Evolutionary conservation across 2,113 vertebrate genomes (phyloP), one percentile per base, ranked within the genome.

Genomic region (Casuarius casuarius): DNA sequence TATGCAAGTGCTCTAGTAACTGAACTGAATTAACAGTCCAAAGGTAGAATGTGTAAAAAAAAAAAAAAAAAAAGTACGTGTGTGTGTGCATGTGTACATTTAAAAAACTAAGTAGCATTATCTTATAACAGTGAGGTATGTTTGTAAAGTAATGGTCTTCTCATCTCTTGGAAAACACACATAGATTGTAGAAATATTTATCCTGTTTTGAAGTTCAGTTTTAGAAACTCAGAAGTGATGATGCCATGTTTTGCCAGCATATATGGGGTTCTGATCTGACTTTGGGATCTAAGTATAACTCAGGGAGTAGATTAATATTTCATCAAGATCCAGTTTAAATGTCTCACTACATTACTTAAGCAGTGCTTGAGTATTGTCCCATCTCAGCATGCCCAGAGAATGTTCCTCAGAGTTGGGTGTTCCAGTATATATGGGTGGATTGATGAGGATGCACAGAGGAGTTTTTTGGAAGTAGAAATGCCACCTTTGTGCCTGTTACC

Each of bases 371-470:
- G 38, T 72, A 49, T 51, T 72, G 25, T 46, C 19, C 25, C n/a
- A 19, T 25, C 46, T 17, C 77, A 19, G 40, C 28, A 25, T 4
- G 20, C 3, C 7, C 62, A 48, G 23, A 80, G 52, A 42, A 51
- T 0, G 0, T 46, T 78, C 16, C 61, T 72, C 48, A 56, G 31
- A 33, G 7, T 0, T 58, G 14, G 25, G 20, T 46, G 51, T 40
- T 33, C 49, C 29, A 7, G 40, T 42, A 71, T 48, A 9, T 40
- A 38, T 59, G 8, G 20, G 6, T 42, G 35, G 29, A 21, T 21
- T 20, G n/a, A 42, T 72, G 66, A 79, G 38, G 31, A 67, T 11
- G 28, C 20, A 10, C 33, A 54, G 26, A 59, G 48, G 35, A 68
- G 11, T 1, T 56, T 76, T 62, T 78, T 17, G 40, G 31, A 72